phyloP scores from a whole-genome alignment of 2,797 vertebrate genomes.

The Tenualosa thibaudeaui region DNA sequence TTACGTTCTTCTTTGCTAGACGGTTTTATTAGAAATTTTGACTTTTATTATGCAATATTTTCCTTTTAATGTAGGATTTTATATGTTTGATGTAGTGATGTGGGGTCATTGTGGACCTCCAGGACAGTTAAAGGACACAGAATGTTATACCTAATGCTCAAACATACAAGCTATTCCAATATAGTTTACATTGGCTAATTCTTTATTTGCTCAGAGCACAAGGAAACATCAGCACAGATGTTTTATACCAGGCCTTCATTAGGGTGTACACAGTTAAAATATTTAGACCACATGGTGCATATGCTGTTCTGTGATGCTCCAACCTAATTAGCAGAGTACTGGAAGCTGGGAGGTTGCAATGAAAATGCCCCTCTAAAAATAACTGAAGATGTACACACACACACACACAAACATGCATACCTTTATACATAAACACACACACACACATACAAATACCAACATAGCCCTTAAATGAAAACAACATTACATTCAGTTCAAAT shows the following conservation, averaged over 20 bases:
- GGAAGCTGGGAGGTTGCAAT: slow-evolving; percentile 9
- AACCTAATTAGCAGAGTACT: slow-evolving; percentile 19
- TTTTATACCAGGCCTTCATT: slow-evolving; percentile 12
- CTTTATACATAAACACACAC: too few relatives aligned
- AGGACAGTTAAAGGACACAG: background rate
- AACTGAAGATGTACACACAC: background rate
- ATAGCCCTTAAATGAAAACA: background rate
- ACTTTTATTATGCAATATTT: slow-evolving; percentile 13
- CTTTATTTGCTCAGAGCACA: slow-evolving; percentile 17
- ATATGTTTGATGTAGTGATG: slow-evolving; percentile 1
- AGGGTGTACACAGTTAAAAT: background rate
- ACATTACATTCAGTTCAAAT: background rate
- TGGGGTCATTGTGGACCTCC: slow-evolving; percentile 20
- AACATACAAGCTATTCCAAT: background rate
- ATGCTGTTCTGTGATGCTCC: slow-evolving; percentile 17
- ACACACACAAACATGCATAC: background rate
- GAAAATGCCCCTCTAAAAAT: slow-evolving; percentile 20
- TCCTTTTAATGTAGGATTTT: slow-evolving; percentile 1
- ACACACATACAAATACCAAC: background rate
- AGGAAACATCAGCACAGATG: slow-evolving; percentile 15
- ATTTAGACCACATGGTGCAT: slow-evolving; percentile 25
- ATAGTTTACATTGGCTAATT: slow-evolving; percentile 22
- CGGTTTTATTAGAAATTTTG: slow-evolving; percentile 35
- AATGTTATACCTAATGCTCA: background rate
- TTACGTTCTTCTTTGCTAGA: slow-evolving; percentile 46